Percentiles rank a stretch among this genome's conserved stretches.
Conservation (phyloP, 2,113 vertebrate species). For the Leucopternis melanops region DNA sequence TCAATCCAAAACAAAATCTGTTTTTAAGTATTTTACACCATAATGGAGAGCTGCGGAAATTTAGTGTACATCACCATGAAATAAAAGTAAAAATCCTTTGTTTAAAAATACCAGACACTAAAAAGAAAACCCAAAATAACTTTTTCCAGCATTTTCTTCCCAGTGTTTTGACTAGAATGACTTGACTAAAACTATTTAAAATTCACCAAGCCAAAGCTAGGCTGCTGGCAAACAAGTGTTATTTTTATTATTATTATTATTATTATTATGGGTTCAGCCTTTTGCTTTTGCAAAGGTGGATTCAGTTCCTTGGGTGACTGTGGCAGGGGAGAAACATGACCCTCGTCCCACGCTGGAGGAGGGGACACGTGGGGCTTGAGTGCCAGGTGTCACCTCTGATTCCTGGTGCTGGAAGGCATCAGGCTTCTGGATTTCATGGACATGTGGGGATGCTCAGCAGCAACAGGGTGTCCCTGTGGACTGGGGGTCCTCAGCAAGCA, state of each 20-base stretch:
- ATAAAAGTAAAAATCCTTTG: neutral
- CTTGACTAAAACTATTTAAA: neutral
- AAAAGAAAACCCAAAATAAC: neutral
- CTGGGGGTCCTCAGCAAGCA: neutral
- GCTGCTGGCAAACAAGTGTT: neutral
- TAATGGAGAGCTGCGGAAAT: neutral
- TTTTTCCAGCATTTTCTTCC: neutral
- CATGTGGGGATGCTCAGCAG: neutral
- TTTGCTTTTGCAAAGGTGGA: neutral
- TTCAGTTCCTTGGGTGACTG: neutral
- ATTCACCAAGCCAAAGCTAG: neutral
- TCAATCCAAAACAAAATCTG: neutral
- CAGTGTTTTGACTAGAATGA: neutral
- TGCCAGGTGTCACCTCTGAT: neutral
- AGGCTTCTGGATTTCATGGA: neutral
- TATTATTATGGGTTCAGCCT: neutral
- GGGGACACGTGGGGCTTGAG: fast-evolving
- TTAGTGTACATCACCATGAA: neutral
- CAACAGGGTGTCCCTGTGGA: neutral
- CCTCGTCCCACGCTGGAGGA: fast-evolving
- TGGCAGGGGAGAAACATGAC: neutral
- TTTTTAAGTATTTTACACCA: neutral
- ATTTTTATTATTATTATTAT: neutral
- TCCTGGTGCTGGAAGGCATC: neutral
- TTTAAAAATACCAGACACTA: neutral